Conservation (phyloP, 2,797 vertebrate genomes). For the Chrosomus eos region DNA sequence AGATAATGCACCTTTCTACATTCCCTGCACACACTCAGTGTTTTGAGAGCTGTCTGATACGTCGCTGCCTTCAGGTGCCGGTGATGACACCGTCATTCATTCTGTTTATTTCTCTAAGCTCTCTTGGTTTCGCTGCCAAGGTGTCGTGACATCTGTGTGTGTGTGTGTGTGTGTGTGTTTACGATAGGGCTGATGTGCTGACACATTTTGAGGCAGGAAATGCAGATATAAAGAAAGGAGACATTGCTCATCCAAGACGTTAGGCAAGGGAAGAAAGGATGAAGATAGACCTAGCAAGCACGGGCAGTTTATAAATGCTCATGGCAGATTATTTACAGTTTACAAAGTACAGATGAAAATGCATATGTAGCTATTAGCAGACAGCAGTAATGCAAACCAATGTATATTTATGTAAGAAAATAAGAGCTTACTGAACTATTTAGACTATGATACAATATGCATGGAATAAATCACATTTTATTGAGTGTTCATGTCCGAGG, state of each 20-base stretch:
- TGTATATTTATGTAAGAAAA: not conserved
- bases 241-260: not conserved
- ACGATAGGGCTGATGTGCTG: not conserved
- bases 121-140: not conserved
- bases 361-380: not conserved
- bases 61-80: slow-evolving; percentile 19
- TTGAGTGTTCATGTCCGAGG: not conserved
- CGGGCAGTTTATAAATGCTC: not conserved
- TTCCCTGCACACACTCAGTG: not conserved
- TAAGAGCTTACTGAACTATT: not conserved
- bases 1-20: not conserved
- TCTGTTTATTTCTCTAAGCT: slow-evolving; percentile 40
- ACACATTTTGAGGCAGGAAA: not conserved
- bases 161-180: not conserved
- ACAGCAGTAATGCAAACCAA: too few species aligned
- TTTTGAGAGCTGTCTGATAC: slow-evolving; percentile 21
- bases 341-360: not conserved
- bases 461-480: slow-evolving; percentile 13
- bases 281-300: not conserved
- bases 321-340: not conserved
- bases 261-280: not conserved
- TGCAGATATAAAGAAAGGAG: not conserved
- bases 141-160: not conserved
- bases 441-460: not conserved
- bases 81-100: slow-evolving; percentile 43